Percentiles rank a stretch among this genome's conserved stretches.
Evolutionary conservation across 2,888 invertebrate genomes (phyloP).

Genomic region (Listrodromus nycthemerus): DNA sequence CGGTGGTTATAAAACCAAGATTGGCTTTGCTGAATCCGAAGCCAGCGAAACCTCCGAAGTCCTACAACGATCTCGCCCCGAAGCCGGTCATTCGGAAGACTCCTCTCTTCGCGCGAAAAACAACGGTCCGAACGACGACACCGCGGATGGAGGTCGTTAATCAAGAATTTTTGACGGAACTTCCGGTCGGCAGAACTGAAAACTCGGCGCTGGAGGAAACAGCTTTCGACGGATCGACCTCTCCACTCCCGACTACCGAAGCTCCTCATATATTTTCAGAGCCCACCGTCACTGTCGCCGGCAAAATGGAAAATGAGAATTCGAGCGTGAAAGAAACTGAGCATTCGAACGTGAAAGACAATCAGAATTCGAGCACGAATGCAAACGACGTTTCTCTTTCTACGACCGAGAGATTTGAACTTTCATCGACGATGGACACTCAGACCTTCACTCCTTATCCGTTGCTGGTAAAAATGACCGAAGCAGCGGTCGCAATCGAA

Average conservation of each 20-base stretch:
- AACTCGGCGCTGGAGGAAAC: constrained; percentile 5
- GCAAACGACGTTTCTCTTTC: constrained; percentile 26
- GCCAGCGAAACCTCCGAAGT: constrained; percentile 79
- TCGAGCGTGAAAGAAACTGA: constrained; percentile 3
- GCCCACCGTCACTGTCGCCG: background rate
- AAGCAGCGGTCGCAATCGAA: constrained; percentile 1
- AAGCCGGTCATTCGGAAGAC: constrained; percentile 80
- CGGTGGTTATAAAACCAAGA: constrained; percentile 80
- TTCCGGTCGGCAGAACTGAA: constrained; percentile 28
- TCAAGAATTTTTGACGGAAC: constrained; percentile 26
- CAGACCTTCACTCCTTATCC: constrained; percentile 72
- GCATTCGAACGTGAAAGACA: constrained; percentile 3
- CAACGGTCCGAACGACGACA: constrained; percentile 43
- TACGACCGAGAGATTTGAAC: constrained; percentile 51
- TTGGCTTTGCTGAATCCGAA: constrained; percentile 77
- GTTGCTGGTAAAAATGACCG: constrained; percentile 58
- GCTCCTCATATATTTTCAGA: background rate
- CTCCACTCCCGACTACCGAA: constrained; percentile 1
- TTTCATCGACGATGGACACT: constrained; percentile 40
- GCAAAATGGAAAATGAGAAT: background rate
- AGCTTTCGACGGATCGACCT: background rate
- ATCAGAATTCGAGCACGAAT: constrained; percentile 8
- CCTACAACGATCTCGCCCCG: constrained; percentile 81
- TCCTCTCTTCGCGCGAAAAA: constrained; percentile 75
- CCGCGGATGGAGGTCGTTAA: background rate